Conservation (phyloP, 2,888 invertebrate genomes). For the Mermis nigrescens region DNA sequence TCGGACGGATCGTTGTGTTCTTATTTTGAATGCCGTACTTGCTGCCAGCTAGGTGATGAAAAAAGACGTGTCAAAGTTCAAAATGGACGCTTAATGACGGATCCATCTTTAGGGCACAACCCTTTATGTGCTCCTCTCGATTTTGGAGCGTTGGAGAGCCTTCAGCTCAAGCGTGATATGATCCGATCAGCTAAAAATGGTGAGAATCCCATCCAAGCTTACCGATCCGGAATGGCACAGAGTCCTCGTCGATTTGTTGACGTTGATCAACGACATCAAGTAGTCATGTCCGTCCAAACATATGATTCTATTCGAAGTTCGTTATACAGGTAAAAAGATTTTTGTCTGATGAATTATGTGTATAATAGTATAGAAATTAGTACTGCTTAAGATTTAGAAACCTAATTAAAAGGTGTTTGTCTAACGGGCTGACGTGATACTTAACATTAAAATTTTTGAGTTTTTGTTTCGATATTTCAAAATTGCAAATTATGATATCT, state of each 20-base stretch:
- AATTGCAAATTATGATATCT: too few relatives aligned
- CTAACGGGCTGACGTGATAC: too few relatives aligned
- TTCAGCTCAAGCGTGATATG: not conserved
- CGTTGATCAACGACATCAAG: not conserved
- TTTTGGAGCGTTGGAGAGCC: not conserved
- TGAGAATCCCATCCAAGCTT: not conserved
- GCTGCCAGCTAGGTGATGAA: not conserved
- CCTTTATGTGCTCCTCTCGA: not conserved
- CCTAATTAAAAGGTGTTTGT: too few relatives aligned
- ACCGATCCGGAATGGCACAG: not conserved
- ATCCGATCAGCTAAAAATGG: not conserved
- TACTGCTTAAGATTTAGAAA: too few relatives aligned
- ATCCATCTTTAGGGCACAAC: not conserved
- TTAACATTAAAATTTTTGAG: too few relatives aligned
- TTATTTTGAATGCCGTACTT: not conserved
- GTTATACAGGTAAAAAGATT: not conserved
- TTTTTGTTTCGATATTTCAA: too few relatives aligned
- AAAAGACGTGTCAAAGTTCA: not conserved
- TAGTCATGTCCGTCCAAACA: not conserved
- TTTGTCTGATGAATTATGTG: too few relatives aligned
- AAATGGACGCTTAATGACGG: not conserved
- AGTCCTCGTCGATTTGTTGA: not conserved
- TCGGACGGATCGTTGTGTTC: not conserved
- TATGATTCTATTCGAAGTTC: not conserved
- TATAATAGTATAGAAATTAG: too few relatives aligned